Percentiles rank a stretch among this genome's conserved stretches.
phyloP scores from a whole-genome alignment of 2,888 invertebrate genomes.

The Netelia virgata region DNA sequence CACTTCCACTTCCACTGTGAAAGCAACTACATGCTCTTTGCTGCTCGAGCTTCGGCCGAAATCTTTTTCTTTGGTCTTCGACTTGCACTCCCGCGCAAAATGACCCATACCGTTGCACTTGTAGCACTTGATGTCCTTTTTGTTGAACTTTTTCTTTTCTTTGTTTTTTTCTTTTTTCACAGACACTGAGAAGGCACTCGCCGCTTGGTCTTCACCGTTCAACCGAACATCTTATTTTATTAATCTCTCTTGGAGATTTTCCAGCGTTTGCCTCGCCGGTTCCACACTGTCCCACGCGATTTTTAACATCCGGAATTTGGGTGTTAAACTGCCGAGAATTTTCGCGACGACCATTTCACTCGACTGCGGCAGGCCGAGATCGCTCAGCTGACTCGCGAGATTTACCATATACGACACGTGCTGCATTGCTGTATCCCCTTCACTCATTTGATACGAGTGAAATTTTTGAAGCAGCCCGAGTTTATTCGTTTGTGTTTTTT shows the following conservation, averaged over 20 bases:
- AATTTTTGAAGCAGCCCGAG: conserved; percentile 59
- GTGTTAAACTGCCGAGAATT: conserved; percentile 50
- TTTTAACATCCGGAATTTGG: background rate
- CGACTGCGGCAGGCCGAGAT: background rate
- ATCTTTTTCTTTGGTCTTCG: background rate
- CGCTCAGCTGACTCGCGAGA: background rate
- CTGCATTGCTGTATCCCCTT: conserved; percentile 58
- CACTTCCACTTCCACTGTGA: background rate
- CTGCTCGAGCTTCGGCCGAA: background rate
- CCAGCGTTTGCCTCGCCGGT: conserved; percentile 41
- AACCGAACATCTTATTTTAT: conserved; percentile 53
- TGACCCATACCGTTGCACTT: background rate
- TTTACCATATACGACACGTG: conserved; percentile 58
- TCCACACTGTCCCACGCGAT: conserved; percentile 53
- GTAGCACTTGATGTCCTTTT: background rate
- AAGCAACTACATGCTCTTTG: too few relatives aligned
- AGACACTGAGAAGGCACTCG: background rate
- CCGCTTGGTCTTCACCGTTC: background rate
- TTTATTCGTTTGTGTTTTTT: conserved; percentile 60
- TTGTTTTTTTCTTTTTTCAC: background rate
- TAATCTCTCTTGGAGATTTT: conserved; percentile 56
- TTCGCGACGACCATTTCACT: background rate
- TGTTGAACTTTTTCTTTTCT: background rate
- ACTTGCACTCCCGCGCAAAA: background rate
- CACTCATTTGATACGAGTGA: conserved; percentile 61